phyloP scores from a whole-genome alignment of 1,140 invertebrate species.

The Adelges cooleyi region DNA sequence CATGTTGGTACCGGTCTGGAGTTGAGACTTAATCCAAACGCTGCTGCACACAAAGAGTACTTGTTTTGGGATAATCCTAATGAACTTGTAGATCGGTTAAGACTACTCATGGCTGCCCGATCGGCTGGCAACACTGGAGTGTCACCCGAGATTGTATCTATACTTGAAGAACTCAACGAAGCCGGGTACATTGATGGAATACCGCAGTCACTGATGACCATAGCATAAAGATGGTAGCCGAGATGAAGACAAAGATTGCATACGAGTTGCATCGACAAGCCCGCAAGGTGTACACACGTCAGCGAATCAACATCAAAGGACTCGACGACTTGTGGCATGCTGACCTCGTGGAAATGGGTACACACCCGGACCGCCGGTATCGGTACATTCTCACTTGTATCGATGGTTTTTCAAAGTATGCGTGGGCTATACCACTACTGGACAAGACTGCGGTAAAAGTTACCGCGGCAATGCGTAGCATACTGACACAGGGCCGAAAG shows the following conservation, averaged over 20 bases:
- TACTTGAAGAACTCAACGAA: slow-evolving; percentile 37
- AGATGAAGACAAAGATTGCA: no score
- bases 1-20: neutral
- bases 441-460: no score
- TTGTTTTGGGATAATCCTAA: slow-evolving; percentile 38
- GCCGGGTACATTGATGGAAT: slow-evolving; percentile 8
- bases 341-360: slow-evolving; percentile 29
- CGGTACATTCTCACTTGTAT: slow-evolving; percentile 24
- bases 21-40: neutral
- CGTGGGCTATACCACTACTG: neutral
- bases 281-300: no score
- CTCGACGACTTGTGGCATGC: slow-evolving; percentile 29
- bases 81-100: slow-evolving; percentile 37
- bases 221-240: no score
- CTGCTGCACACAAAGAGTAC: neutral
- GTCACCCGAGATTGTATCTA: slow-evolving; percentile 39
- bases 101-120: slow-evolving; percentile 36
- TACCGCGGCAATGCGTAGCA: no score
- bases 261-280: no score
- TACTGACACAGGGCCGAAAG: no score
- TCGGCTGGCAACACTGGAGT: slow-evolving; percentile 36
- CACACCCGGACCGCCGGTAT: slow-evolving; percentile 32
- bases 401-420: no score
- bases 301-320: no score
- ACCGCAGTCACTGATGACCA: no score